phyloP scores from a whole-genome alignment of 2,797 vertebrate species.

The Ataeniobius toweri region DNA sequence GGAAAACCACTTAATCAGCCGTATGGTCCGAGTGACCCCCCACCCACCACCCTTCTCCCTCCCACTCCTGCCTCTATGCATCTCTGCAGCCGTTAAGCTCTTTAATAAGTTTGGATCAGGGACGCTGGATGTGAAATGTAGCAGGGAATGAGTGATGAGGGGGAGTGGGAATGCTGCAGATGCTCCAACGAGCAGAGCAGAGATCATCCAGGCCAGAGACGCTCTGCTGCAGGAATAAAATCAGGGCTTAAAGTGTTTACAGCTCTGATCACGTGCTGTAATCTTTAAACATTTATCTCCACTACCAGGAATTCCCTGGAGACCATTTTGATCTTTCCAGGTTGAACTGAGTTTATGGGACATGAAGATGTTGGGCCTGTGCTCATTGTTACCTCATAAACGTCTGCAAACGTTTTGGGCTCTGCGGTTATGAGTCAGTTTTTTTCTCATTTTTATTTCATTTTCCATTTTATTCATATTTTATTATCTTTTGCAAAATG shows the following conservation, averaged over 20 bases:
- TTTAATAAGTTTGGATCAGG: neutral
- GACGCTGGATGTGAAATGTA: neutral
- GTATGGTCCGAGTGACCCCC: neutral
- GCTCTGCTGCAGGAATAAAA: neutral
- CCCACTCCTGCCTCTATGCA: too few species aligned
- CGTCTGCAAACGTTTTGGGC: too few species aligned
- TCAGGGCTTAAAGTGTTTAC: neutral
- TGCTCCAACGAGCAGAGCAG: too few species aligned
- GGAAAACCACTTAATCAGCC: constrained; percentile 1
- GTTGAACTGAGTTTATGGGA: neutral
- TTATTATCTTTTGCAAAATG: neutral
- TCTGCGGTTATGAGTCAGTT: neutral
- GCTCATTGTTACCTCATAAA: too few species aligned
- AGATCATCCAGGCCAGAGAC: neutral
- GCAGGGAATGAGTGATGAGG: neutral
- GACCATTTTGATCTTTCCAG: neutral
- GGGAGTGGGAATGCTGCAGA: neutral
- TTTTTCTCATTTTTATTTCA: neutral
- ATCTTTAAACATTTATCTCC: neutral
- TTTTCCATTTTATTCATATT: neutral
- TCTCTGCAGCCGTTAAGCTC: neutral
- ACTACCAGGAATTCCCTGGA: too few species aligned
- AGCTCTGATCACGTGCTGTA: too few species aligned
- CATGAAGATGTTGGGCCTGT: neutral
- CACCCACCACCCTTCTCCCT: neutral